Evolutionary conservation across 2,113 vertebrate species (phyloP).

Genomic region (Hypanus sabinus): DNA sequence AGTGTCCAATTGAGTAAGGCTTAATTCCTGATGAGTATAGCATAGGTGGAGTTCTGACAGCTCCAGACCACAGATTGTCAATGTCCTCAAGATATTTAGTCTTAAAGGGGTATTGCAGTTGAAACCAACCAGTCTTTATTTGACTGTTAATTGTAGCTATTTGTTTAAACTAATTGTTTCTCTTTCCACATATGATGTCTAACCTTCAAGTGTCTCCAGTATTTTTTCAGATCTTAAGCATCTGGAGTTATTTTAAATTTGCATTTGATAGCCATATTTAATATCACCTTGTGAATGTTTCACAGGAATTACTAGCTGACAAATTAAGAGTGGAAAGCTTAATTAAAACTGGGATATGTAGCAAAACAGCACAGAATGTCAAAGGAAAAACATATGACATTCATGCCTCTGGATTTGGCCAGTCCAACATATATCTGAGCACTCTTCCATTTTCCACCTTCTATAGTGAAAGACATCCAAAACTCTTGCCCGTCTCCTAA

Average conservation of each 20-base stretch:
- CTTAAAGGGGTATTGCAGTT: not conserved
- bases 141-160: too few species aligned
- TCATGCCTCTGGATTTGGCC: too few species aligned
- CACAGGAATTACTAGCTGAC: not conserved
- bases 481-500: too few species aligned
- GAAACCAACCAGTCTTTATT: not conserved
- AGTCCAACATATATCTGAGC: too few species aligned
- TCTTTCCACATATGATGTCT: too few species aligned
- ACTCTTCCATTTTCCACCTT: too few species aligned
- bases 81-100: not conserved
- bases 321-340: not conserved
- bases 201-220: too few species aligned
- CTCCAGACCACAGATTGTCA: not conserved
- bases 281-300: not conserved
- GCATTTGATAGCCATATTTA: not conserved
- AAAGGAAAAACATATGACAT: not conserved
- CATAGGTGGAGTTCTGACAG: not conserved
- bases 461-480: too few species aligned
- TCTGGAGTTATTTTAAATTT: too few species aligned
- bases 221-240: too few species aligned
- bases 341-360: not conserved
- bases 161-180: too few species aligned
- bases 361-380: not conserved
- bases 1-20: not conserved
- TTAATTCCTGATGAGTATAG: not conserved